phyloP scores from a whole-genome alignment of 2,113 vertebrate species.

The Phasianus colchicus region DNA sequence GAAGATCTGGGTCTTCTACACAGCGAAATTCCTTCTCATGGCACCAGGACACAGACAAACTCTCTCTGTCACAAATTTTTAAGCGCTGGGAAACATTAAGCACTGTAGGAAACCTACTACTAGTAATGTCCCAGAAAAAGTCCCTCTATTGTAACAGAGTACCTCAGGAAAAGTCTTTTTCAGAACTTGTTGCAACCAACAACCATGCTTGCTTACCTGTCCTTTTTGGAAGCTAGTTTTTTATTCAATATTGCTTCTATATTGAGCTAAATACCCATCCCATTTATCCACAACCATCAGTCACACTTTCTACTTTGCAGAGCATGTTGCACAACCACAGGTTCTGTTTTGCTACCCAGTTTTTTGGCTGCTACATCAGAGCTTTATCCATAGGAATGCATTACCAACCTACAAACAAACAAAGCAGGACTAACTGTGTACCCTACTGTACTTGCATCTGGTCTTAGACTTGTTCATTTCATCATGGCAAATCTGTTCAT shows the following conservation, averaged over 20 bases:
- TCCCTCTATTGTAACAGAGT: not conserved
- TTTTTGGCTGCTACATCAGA: not conserved
- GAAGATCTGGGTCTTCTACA: not conserved
- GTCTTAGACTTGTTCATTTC: not conserved
- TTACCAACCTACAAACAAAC: not conserved
- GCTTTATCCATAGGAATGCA: not conserved
- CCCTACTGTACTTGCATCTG: not conserved
- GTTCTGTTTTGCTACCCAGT: not conserved
- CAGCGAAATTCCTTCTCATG: not conserved
- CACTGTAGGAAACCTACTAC: not conserved
- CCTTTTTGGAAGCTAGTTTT: not conserved
- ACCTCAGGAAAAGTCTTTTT: not conserved
- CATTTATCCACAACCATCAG: not conserved
- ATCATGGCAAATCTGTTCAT: not conserved
- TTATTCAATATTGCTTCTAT: not conserved
- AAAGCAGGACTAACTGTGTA: not conserved
- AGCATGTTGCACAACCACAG: not conserved
- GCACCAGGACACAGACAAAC: not conserved
- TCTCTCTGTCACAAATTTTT: not conserved
- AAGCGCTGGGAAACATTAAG: not conserved
- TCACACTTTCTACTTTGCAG: not conserved
- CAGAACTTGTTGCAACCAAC: not conserved
- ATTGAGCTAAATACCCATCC: rapidly evolving
- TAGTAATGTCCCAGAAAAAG: not conserved
- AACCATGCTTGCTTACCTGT: not conserved